Evolutionary conservation across 2,888 invertebrate species (phyloP).

Genomic region (Trisateles emortualis): DNA sequence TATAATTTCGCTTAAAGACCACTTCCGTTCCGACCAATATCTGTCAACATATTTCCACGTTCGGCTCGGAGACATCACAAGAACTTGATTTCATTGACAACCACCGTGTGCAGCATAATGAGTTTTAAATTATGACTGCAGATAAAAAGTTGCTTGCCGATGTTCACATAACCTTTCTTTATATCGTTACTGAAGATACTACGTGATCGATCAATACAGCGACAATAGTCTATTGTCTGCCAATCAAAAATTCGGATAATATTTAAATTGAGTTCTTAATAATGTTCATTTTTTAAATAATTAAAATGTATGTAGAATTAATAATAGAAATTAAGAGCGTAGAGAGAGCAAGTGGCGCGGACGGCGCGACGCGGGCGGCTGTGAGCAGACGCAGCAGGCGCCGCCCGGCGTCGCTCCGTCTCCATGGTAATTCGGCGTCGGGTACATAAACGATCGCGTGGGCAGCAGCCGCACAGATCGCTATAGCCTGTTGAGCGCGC

Average conservation of each 20-base stretch:
- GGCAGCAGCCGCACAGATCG: constrained; percentile 69
- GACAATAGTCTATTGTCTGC: constrained; percentile 25
- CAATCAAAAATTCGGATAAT: constrained; percentile 33
- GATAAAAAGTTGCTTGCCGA: constrained; percentile 79
- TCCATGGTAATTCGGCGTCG: constrained; percentile 73
- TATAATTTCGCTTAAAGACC: constrained; percentile 83
- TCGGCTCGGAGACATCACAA: constrained; percentile 81
- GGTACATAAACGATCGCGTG: constrained; percentile 73
- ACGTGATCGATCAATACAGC: constrained; percentile 52
- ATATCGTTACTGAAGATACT: constrained; percentile 68
- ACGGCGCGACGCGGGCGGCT: constrained; percentile 24
- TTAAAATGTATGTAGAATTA: constrained; percentile 28
- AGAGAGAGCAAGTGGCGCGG: constrained; percentile 40
- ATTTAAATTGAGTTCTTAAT: constrained; percentile 30
- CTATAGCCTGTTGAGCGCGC: constrained; percentile 82
- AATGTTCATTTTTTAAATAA: constrained; percentile 23
- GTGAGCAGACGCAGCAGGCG: constrained; percentile 61
- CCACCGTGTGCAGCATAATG: constrained; percentile 81
- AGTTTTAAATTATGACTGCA: constrained; percentile 85
- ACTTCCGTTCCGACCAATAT: constrained; percentile 85
- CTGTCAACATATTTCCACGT: constrained; percentile 85
- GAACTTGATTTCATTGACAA: constrained; percentile 85
- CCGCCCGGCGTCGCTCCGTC: constrained; percentile 78
- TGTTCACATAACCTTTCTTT: constrained; percentile 78
- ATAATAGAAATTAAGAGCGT: constrained; percentile 34